These are phyloP conservation scores for Leptinotarsa haldemani DNA, from an alignment of 2,888 invertebrate species.

Conservation along the genomic window DNA sequence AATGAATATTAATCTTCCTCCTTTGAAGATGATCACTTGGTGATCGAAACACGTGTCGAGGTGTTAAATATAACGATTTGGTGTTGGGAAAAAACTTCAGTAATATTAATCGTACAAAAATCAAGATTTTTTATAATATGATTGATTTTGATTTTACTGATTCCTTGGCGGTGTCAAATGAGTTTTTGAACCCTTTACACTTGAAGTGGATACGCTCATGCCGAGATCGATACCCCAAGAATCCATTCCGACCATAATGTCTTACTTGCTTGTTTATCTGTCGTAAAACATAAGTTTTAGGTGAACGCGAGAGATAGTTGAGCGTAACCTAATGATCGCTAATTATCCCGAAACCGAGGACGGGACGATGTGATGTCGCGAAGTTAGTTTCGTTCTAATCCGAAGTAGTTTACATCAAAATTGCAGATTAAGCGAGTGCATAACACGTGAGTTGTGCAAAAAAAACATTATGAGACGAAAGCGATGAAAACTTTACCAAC, in stretches of 20 bases:
- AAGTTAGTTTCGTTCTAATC: constrained; percentile 55
- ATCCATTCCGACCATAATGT: constrained; percentile 39
- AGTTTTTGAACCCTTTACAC: neutral
- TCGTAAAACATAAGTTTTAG: constrained; percentile 57
- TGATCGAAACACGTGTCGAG: too few species aligned
- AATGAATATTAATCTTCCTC: too few species aligned
- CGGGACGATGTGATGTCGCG: constrained; percentile 42
- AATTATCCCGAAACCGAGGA: constrained; percentile 53
- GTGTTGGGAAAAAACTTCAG: too few species aligned
- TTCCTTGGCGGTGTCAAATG: neutral
- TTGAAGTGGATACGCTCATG: constrained; percentile 1
- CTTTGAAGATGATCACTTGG: too few species aligned
- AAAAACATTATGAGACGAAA: neutral
- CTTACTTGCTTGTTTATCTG: constrained; percentile 55
- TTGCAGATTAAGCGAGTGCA: constrained; percentile 48
- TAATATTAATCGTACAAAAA: too few species aligned
- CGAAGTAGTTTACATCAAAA: constrained; percentile 43
- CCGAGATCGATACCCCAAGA: constrained; percentile 30
- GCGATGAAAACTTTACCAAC: neutral
- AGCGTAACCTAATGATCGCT: constrained; percentile 59
- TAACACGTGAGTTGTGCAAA: constrained; percentile 7
- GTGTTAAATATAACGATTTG: too few species aligned
- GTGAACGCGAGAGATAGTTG: constrained; percentile 51
- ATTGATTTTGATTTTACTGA: too few species aligned
- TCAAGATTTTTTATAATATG: too few species aligned